A percentile compares a stretch with the other conserved stretches of the same genome.
Conservation (phyloP, 2,888 invertebrate species). For the Plemyria rubiginata region DNA sequence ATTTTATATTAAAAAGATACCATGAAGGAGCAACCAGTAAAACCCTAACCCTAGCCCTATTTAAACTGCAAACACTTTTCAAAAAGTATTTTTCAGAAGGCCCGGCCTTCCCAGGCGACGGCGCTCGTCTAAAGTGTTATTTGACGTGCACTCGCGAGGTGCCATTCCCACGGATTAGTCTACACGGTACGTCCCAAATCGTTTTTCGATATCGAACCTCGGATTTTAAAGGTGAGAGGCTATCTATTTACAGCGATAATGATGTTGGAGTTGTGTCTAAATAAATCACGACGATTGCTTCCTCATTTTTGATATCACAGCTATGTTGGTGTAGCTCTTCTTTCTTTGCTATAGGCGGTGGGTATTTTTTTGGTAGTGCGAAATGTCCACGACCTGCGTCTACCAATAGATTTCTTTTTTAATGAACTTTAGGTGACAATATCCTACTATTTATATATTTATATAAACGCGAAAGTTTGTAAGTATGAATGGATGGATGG, state of each 20-base stretch:
- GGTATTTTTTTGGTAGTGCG: too few relatives aligned
- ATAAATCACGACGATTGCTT: not conserved
- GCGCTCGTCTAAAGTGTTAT: slow-evolving; percentile 40
- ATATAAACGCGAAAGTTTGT: too few relatives aligned
- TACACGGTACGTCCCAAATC: slow-evolving; percentile 37
- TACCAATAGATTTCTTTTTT: too few relatives aligned
- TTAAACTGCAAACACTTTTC: slow-evolving; percentile 15
- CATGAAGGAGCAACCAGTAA: not conserved
- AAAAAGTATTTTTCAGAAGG: slow-evolving; percentile 14
- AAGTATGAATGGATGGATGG: too few relatives aligned
- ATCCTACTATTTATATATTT: too few relatives aligned
- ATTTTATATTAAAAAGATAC: too few relatives aligned
- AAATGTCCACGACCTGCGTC: too few relatives aligned
- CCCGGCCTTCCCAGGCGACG: not conserved
- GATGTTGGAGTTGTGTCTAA: not conserved
- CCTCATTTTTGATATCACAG: not conserved
- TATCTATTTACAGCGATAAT: not conserved
- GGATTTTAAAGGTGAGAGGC: slow-evolving; percentile 19
- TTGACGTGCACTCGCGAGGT: slow-evolving; percentile 48
- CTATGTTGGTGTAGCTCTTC: too few relatives aligned
- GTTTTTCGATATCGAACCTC: slow-evolving; percentile 43
- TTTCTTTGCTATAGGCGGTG: too few relatives aligned
- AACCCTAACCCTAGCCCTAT: slow-evolving; percentile 6
- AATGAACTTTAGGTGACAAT: too few relatives aligned
- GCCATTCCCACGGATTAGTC: slow-evolving; percentile 36